These are phyloP conservation scores for Syrphus vitripennis DNA, from an alignment of 2,888 invertebrate genomes.

Conservation along the genomic window DNA sequence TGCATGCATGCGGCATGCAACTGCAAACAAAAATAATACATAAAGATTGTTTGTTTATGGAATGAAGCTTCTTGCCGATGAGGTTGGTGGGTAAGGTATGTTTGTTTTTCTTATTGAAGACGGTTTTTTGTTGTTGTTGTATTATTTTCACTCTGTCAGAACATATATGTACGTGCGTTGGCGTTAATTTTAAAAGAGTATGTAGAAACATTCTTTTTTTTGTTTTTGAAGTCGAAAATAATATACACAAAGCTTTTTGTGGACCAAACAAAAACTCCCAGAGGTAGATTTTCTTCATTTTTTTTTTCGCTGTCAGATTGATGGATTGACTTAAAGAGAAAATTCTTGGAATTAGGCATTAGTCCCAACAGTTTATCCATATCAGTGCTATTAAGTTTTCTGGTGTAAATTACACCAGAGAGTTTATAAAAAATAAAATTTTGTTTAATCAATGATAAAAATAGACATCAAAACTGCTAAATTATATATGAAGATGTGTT, in stretches of 20 bases:
- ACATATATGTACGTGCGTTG: neutral
- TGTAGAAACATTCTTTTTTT: neutral
- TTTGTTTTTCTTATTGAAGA: conserved; percentile 10
- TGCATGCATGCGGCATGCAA: conserved; percentile 35
- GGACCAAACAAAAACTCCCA: neutral
- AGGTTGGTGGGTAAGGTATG: neutral
- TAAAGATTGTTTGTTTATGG: conserved; percentile 5
- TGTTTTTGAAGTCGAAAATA: neutral
- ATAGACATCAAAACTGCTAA: too few relatives aligned
- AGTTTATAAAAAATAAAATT: too few relatives aligned
- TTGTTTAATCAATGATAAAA: too few relatives aligned
- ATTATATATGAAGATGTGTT: too few relatives aligned
- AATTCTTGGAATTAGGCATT: conserved; percentile 7
- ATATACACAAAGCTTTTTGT: neutral
- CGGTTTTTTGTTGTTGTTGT: neutral
- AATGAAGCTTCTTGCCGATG: neutral
- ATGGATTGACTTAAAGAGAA: conserved; percentile 15
- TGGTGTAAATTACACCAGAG: neutral
- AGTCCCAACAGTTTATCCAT: neutral
- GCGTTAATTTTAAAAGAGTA: neutral
- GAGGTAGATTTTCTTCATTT: neutral
- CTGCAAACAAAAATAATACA: neutral
- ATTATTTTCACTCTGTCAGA: conserved; percentile 1
- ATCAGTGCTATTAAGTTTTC: conserved; percentile 5
- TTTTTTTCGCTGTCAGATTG: conserved; percentile 24